These are phyloP conservation scores for Mimachlamys varia DNA, from an alignment of 2,888 invertebrate species.

Conservation along the genomic window DNA sequence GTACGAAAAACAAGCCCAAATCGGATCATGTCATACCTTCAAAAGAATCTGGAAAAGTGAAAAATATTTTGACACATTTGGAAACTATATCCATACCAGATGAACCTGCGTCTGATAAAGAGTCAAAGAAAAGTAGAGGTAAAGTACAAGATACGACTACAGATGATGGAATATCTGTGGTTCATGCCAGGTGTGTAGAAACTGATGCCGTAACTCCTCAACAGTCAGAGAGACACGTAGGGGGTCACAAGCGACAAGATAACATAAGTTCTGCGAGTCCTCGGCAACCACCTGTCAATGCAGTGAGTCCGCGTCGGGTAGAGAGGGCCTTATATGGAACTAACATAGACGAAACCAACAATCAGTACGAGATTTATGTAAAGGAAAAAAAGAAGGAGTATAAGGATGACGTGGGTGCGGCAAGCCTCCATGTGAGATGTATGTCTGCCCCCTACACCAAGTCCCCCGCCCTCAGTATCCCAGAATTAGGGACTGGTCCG, in stretches of 20 bases:
- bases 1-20: conserved; percentile 17
- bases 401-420: conserved; percentile 45
- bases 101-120: background rate
- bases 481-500: background rate
- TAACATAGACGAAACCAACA: conserved; percentile 66
- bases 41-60: background rate
- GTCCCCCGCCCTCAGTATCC: conserved; percentile 48
- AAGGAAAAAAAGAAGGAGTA: conserved; percentile 58
- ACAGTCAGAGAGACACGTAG: background rate
- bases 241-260: background rate
- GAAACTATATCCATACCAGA: background rate
- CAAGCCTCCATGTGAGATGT: conserved; percentile 71
- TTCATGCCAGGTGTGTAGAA: background rate
- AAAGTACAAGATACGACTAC: background rate
- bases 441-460: conserved; percentile 71
- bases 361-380: conserved; percentile 72
- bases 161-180: background rate
- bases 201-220: background rate
- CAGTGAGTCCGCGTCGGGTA: background rate
- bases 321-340: conserved; percentile 71
- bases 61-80: conserved; percentile 7
- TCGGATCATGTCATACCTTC: background rate
- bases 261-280: background rate
- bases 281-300: background rate
- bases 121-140: background rate